A percentile compares a stretch with the other conserved stretches of the same genome.
These are phyloP conservation scores for Amaurobius ferox DNA, from an alignment of 2,888 invertebrate species.

Conservation along the genomic window DNA sequence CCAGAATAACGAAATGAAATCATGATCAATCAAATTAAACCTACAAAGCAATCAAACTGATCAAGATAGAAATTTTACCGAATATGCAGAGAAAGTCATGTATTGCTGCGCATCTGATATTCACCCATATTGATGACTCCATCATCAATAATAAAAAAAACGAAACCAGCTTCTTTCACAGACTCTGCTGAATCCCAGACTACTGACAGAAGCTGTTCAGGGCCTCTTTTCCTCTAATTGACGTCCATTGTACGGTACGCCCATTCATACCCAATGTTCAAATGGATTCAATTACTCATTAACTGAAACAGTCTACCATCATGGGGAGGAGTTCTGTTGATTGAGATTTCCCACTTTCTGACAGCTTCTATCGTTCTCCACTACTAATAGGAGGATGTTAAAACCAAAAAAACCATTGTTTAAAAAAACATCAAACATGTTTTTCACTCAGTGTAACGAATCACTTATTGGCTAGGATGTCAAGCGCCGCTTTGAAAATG, in stretches of 20 bases:
- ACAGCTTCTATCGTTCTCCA: not conserved
- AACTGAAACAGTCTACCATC: not conserved
- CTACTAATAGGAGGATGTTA: not conserved
- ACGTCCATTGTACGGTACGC: not conserved
- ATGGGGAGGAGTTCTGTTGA: not conserved
- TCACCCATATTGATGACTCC: no score
- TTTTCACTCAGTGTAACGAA: not conserved
- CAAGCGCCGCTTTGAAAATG: not conserved
- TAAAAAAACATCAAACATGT: not conserved
- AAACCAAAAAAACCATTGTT: not conserved
- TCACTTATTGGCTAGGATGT: not conserved
- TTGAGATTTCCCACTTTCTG: constrained; percentile 4
- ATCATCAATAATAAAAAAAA: no score
- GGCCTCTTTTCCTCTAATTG: not conserved
- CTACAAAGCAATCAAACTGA: no score
- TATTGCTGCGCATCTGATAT: no score
- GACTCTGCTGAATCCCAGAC: no score
- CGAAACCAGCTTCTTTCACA: no score
- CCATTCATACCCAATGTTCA: not conserved
- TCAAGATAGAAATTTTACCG: no score
- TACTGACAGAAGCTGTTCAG: no score
- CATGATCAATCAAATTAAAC: no score
- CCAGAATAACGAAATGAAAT: no score
- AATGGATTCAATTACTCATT: not conserved
- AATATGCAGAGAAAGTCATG: no score